Evolutionary conservation across 2,797 vertebrate species (phyloP).

Genomic region (Stomatorhinus walkeri): DNA sequence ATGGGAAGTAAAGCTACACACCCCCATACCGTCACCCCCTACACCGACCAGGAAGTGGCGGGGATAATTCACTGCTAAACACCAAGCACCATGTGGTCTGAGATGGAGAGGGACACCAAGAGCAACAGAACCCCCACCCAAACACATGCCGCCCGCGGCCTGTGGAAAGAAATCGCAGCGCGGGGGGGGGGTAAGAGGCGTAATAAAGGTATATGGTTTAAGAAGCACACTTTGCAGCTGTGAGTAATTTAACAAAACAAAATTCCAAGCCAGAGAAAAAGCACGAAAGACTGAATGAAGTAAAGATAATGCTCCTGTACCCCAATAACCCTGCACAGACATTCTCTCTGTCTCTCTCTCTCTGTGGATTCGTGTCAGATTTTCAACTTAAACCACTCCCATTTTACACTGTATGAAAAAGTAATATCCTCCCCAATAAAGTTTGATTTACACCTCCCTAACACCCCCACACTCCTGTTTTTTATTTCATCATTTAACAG

Average conservation of each 20-base stretch:
- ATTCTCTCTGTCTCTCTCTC: slow-evolving; percentile 43
- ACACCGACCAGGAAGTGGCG: slow-evolving; percentile 29
- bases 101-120: slow-evolving; percentile 11
- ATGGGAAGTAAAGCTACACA: slow-evolving; percentile 33
- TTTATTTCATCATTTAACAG: slow-evolving; percentile 72
- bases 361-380: slow-evolving; percentile 57
- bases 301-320: slow-evolving; percentile 32
- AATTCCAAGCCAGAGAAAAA: slow-evolving; percentile 35
- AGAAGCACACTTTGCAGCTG: slow-evolving; percentile 31
- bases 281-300: slow-evolving; percentile 34
- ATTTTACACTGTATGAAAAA: slow-evolving; percentile 72
- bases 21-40: slow-evolving; percentile 28
- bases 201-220: slow-evolving; percentile 29
- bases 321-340: slow-evolving; percentile 29
- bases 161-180: slow-evolving; percentile 16
- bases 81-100: neutral
- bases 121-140: neutral
- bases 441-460: slow-evolving; percentile 71
- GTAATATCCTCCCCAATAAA: slow-evolving; percentile 73
- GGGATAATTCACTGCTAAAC: slow-evolving; percentile 23
- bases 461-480: slow-evolving; percentile 44
- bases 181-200: slow-evolving; percentile 15
- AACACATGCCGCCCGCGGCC: slow-evolving; percentile 24
- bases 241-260: slow-evolving; percentile 42
- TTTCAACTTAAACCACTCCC: slow-evolving; percentile 59